Percentiles rank a stretch among this genome's conserved stretches.
These are phyloP conservation scores for Apoda limacodes DNA, from an alignment of 2,888 invertebrate genomes.

Conservation along the genomic window DNA sequence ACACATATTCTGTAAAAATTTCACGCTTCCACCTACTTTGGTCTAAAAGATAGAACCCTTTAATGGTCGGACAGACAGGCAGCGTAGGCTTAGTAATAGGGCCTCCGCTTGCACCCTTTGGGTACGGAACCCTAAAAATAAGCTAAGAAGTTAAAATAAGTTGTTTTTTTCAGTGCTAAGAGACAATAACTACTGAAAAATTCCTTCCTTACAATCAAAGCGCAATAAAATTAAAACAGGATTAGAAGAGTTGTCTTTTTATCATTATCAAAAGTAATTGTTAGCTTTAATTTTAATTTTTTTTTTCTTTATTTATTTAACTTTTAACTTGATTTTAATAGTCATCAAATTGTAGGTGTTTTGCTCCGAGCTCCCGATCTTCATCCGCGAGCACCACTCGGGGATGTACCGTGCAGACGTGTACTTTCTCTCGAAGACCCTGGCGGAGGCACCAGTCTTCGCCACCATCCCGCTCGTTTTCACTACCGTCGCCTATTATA, in stretches of 20 bases:
- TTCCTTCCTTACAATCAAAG: too few relatives aligned
- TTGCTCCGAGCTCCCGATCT: slow-evolving; percentile 89
- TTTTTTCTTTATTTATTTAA: background rate
- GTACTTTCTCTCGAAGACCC: slow-evolving; percentile 90
- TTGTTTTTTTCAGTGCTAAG: too few relatives aligned
- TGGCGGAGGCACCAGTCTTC: slow-evolving; percentile 91
- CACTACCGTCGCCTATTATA: slow-evolving; percentile 85
- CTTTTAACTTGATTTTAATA: background rate
- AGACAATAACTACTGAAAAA: too few relatives aligned
- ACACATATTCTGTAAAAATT: too few relatives aligned
- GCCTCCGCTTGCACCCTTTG: too few relatives aligned
- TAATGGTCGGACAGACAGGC: too few relatives aligned
- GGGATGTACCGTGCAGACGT: slow-evolving; percentile 93
- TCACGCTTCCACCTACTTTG: too few relatives aligned
- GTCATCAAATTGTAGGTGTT: slow-evolving; percentile 77
- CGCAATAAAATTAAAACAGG: too few relatives aligned
- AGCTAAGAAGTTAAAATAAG: too few relatives aligned
- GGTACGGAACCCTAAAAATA: too few relatives aligned
- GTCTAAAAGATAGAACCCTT: too few relatives aligned
- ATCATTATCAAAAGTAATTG: background rate
- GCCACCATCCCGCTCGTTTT: slow-evolving; percentile 86
- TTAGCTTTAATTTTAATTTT: background rate
- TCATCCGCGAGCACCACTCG: slow-evolving; percentile 88
- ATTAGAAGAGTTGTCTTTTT: slow-evolving; percentile 1
- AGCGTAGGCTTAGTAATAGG: too few relatives aligned